Base-by-base conservation (phyloP, 2,888 invertebrate genomes). In the Coremacera marginata region DNA sequence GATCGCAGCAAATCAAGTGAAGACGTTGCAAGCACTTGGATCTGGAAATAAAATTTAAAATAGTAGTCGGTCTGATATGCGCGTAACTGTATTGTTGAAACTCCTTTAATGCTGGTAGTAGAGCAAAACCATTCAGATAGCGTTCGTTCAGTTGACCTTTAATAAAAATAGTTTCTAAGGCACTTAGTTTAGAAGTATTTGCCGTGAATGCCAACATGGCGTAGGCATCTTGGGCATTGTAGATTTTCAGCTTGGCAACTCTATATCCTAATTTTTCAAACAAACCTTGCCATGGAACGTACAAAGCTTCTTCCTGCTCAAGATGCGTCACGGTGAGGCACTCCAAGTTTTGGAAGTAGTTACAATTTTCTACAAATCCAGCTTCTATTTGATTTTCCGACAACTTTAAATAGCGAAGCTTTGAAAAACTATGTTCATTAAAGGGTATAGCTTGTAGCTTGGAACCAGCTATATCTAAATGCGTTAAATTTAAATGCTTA, bases 401-500 rank as follows among this genome's bases (percentile, higher is more conserved):
- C 31, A 72, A 25, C 49, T 8, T 25, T 19, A 72, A 27, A 22
- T 44, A 25, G 0, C 49, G 49, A 0, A 72, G 49, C 8, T n/a
- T 25, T 16, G 31, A 51, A 4, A 19, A 34, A 27, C 22, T 22
- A 9, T 19, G 22, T 11, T 9, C 11, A 19, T 19, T 31, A 4
- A 31, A 8, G 31, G 14, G n/a, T 25, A 63, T n/a, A 9, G 63
- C 63, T 25, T 68, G 51, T 8, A 34, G 22, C 37, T 9, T 5
- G 14, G 22, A 51, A 27, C 62, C 72, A 2, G 49, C 2, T 11
- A 72, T 16, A 55, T 72, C 72, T 27, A 72, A 34, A 34, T 62
- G 62, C 22, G 72, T 72, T n/a, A 72, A 55, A n/a, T 62, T 60
- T n/a, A 62, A n/a, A 25, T 60, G 60, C 62, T 44, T 5, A 11